Evolutionary conservation across 2,797 vertebrate species (phyloP), one percentile per base, ranked within the genome.

Genomic region (Harpagifer antarcticus): DNA sequence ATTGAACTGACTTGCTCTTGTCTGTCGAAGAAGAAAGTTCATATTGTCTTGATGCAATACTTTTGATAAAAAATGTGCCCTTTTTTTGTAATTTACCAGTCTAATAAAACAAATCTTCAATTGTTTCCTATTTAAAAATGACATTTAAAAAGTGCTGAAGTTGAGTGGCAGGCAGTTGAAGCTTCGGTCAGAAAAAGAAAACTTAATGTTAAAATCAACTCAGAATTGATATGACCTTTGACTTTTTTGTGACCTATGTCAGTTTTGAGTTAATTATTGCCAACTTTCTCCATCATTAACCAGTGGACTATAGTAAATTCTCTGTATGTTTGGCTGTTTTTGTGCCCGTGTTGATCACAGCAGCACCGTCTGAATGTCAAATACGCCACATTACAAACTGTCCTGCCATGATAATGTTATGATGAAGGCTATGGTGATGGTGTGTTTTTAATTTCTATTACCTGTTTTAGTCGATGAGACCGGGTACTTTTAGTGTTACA

Each of bases 41-140:
- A 84, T 87, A 78, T 84, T 42, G 68, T 81, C 74, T n/a, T n/a
- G 57, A 87, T 85, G 85, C 85, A 87, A 88, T 91, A 89, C 81
- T 89, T 92, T 92, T 89, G 79, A 85, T 86, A 82, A 60, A 27
- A 27, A 77, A 64, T 58, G 67, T 79, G 64, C 82, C 66, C 78
- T 73, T 68, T 74, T 27, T 89, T 89, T 81, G 56, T 88, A 87
- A 83, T 60, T 81, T 63, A 78, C 31, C 48, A 55, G 66, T 69
- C 48, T 49, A 64, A 73, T 66, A 19, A 73, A 81, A 76, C 59
- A 81, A 75, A 81, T 68, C 33, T 14, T 3, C 49, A 42, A 49
- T 5, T 23, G 59, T 75, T 74, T 65, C 31, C 19, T 73, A 13
- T 76, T 57, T 7, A 62, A 67, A 40, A 17, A 60, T 17, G 42